Percentiles rank a stretch among this genome's conserved stretches.
These are phyloP conservation scores for Mystacornis crossleyi DNA, from an alignment of 2,113 vertebrate species.

Conservation along the genomic window DNA sequence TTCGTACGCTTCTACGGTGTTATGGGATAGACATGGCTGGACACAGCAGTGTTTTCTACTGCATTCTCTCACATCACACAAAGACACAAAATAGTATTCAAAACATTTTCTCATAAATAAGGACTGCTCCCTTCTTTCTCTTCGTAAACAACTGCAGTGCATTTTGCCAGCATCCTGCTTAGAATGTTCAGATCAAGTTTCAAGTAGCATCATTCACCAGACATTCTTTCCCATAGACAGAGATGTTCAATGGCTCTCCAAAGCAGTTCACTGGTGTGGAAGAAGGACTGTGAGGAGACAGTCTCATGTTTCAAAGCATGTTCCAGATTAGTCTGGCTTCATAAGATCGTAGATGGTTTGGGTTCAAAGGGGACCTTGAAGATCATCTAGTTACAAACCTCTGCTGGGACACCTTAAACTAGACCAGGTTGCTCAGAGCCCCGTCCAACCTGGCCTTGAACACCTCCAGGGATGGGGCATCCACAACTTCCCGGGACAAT, in stretches of 20 bases:
- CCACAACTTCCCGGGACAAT: background rate
- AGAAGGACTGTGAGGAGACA: background rate
- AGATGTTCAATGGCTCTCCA: background rate
- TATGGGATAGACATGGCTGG: background rate
- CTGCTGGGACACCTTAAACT: background rate
- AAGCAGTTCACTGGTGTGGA: background rate
- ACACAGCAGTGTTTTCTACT: background rate
- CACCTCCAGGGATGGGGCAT: background rate
- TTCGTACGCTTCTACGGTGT: background rate
- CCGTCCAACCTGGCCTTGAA: accelerated
- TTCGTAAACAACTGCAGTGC: background rate
- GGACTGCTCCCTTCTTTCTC: accelerated
- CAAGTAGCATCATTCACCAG: background rate
- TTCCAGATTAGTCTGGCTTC: background rate
- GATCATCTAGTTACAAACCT: background rate
- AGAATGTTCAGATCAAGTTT: background rate
- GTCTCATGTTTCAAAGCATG: background rate
- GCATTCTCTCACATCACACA: background rate
- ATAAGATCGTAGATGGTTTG: background rate
- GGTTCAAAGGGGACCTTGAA: background rate
- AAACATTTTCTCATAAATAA: background rate
- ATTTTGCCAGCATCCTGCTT: background rate
- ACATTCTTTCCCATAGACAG: background rate
- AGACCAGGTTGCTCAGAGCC: background rate
- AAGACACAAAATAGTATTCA: background rate